Base-by-base conservation (phyloP, 2,797 vertebrate species). In the Sebastes melanostomus region DNA sequence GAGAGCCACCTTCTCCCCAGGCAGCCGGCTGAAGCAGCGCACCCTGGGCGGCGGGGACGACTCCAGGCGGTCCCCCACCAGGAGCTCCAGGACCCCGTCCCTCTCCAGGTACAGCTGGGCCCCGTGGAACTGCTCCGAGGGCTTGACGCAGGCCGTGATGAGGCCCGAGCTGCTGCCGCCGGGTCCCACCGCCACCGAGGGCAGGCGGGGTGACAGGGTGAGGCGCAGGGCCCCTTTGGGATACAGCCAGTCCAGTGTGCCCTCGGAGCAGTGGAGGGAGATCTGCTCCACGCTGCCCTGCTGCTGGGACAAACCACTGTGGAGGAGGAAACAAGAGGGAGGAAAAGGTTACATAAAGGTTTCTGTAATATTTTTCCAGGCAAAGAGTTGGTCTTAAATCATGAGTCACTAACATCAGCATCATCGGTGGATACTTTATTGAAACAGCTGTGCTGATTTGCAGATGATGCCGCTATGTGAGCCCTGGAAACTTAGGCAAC, bases 101-200 rank as follows among this genome's bases (percentile, higher is more conserved):
- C 94, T 93, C 88, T 99, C 97, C 87, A 97, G 91, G 93, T 98
- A 98, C 71, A 99, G 95, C 92, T 98, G 97, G 55, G 97, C 97
- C 3, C 98, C 98, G 0, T 96, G 94, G 89, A 98, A 98, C 62
- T 95, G 93, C 74, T 93, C 93, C 0, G 94, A 86, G 0, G 97
- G 97, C 78, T 97, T 97, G 78, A 98, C 88, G 63, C 97, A 98
- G 90, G 96, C 96, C 0, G 96, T 97, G 89, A 97, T 60, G 81
- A 94, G 93, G 52, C 95, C 95, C 0, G 89, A 92, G 85, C 92
- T 86, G 81, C 91, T 89, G 20, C 92, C 93, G 4, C 88, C 93
- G 1, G 93, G 91, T 22, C 93, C 56, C 5, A 95, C 87, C 0
- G 89, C 80, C 4, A 88, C 65, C 0, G 95, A 92, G 62, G 95